Base-by-base conservation (phyloP, 1,140 invertebrate species). In the Papilio aristodemus region DNA sequence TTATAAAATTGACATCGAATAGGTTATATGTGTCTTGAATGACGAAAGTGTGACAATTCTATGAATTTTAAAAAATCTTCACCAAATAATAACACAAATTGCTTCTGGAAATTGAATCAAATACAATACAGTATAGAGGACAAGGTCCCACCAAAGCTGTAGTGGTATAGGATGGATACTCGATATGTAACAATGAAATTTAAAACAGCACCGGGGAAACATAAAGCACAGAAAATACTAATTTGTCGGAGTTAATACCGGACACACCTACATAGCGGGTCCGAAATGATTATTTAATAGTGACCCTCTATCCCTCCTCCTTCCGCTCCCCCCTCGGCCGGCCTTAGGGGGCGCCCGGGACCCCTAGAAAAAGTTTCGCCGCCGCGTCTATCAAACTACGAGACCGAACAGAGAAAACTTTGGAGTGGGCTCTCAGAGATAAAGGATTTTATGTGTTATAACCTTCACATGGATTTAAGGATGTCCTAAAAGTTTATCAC, bases 231-330 rank as follows among this genome's bases (percentile, higher is more conserved):
- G 80, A 72, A 64, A 77, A 69, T 63, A 81, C 79, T 85, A 85
- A 87, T 87, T 87, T 78, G 77, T 70, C 69, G 71, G 71, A 79
- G 79, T 84, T 84, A 86, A 86, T 84, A 82, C 76, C 71, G 64
- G 73, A 72, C 80, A 76, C 81, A 84, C 79, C 82, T 85, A 84
- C 71, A 60, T 71, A 71, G 68, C 81, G 75, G 78, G 81, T 78
- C 77, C 85, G 79, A 87, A 90, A 88, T 88, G 86, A 87, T 90
- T 90, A 90, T 90, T 90, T 88, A 90, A 88, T 90, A 86, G 87
- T 85, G 88, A 83, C 78, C 79, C 81, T 74, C 62, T 64, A 64
- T 64, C 62, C 62, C 38, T 64, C 27, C 59, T 36, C 32, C 71
- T 64, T 69, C 72, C 63, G 67, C 27, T 60, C 68, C 46, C 27